These are phyloP conservation scores for Zaprionus vittiger DNA, from an alignment of 1,140 invertebrate genomes.

Conservation along the genomic window DNA sequence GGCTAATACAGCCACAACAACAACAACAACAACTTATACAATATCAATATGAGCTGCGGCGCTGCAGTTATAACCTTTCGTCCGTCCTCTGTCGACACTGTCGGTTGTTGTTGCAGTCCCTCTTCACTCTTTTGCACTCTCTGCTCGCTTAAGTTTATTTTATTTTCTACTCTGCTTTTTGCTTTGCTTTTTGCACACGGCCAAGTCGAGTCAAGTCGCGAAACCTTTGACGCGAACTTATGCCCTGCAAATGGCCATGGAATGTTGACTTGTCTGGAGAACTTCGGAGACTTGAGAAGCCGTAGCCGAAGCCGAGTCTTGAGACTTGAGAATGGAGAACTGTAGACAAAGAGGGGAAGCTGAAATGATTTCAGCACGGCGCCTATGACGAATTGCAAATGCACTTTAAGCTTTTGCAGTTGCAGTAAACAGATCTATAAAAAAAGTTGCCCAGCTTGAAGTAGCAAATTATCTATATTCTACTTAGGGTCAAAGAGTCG, in stretches of 20 bases:
- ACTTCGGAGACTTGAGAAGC: slow-evolving; percentile 61
- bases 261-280: slow-evolving; percentile 72
- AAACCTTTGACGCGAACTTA: slow-evolving; percentile 83
- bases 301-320: neutral
- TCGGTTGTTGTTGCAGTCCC: slow-evolving; percentile 58
- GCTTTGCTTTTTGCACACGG: slow-evolving; percentile 8
- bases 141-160: slow-evolving; percentile 32
- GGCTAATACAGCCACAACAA: slow-evolving; percentile 34
- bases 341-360: slow-evolving; percentile 5
- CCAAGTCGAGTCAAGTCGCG: slow-evolving; percentile 40
- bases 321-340: slow-evolving; percentile 12
- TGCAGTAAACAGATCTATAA: slow-evolving; percentile 6
- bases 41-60: slow-evolving; percentile 69
- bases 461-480: too few relatives aligned
- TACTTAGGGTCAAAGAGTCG: too few relatives aligned
- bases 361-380: neutral
- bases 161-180: slow-evolving; percentile 16
- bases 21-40: slow-evolving; percentile 41
- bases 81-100: slow-evolving; percentile 37
- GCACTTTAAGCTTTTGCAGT: slow-evolving; percentile 14
- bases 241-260: slow-evolving; percentile 81
- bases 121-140: slow-evolving; percentile 64
- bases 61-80: slow-evolving; percentile 69
- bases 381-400: slow-evolving; percentile 31
- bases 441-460: neutral